phyloP scores from a whole-genome alignment of 2,888 invertebrate species.

The Hydraecia micacea region DNA sequence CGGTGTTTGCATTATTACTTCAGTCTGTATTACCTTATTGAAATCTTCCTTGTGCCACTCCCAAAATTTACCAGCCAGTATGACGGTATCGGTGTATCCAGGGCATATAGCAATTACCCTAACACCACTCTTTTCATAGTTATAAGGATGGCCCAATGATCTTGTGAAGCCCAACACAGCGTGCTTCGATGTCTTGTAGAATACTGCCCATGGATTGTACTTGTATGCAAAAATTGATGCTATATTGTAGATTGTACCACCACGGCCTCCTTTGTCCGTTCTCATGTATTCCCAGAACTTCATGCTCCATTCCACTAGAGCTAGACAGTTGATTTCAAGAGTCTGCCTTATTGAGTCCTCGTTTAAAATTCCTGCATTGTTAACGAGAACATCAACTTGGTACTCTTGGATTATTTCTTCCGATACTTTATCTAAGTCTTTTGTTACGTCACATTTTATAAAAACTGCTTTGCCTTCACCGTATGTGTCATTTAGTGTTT shows the following conservation, averaged over 20 bases:
- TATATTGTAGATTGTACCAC: slow-evolving; percentile 91
- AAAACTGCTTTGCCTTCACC: slow-evolving; percentile 84
- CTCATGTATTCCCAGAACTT: slow-evolving; percentile 89
- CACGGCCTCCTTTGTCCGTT: slow-evolving; percentile 87
- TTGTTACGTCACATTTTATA: slow-evolving; percentile 86
- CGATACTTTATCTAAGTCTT: slow-evolving; percentile 80
- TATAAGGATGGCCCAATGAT: slow-evolving; percentile 80
- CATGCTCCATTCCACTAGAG: slow-evolving; percentile 77
- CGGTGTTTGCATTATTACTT: slow-evolving; percentile 55
- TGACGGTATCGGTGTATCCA: slow-evolving; percentile 82
- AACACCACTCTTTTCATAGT: slow-evolving; percentile 83
- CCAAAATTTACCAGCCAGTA: slow-evolving; percentile 57
- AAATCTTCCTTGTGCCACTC: slow-evolving; percentile 46
- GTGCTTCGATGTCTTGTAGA: slow-evolving; percentile 70
- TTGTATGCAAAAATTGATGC: slow-evolving; percentile 89
- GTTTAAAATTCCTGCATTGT: slow-evolving; percentile 80
- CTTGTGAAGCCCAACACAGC: slow-evolving; percentile 86
- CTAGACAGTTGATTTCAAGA: slow-evolving; percentile 76
- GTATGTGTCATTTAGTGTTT: slow-evolving; percentile 79
- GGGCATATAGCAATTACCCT: slow-evolving; percentile 85
- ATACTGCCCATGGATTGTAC: slow-evolving; percentile 40
- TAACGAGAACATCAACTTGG: slow-evolving; percentile 82
- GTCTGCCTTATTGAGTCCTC: slow-evolving; percentile 65
- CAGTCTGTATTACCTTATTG: slow-evolving; percentile 50
- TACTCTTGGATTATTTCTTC: slow-evolving; percentile 69